Evolutionary conservation across 2,797 vertebrate genomes (phyloP).

Genomic region (Buphagus erythrorhynchus): DNA sequence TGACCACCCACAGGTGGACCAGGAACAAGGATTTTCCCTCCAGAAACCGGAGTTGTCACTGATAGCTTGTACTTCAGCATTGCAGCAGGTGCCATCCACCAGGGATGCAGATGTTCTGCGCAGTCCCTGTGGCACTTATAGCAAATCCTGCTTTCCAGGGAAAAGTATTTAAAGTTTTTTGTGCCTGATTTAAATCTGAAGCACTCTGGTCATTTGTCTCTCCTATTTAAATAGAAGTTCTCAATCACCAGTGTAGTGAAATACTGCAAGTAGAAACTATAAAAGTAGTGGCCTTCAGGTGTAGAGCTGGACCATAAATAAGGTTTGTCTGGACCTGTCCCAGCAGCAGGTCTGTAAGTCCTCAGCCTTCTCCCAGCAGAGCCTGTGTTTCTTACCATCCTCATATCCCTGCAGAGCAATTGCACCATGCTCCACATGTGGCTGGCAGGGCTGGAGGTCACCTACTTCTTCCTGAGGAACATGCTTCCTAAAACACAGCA

Average conservation of each 20-base stretch:
- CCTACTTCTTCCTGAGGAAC: neutral
- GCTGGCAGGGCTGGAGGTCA: neutral
- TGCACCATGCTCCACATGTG: accelerated
- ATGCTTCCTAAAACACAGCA: accelerated
- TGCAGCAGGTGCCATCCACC: neutral
- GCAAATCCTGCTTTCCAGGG: neutral
- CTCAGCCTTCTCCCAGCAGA: neutral
- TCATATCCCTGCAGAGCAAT: neutral
- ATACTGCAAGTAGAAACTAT: neutral
- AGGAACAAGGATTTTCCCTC: neutral
- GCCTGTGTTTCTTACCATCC: neutral
- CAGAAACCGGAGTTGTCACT: neutral
- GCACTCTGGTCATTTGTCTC: neutral
- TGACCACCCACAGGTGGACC: neutral
- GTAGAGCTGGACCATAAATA: neutral
- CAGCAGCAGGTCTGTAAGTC: neutral
- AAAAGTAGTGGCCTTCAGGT: neutral
- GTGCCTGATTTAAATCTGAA: neutral
- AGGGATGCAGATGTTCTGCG: neutral
- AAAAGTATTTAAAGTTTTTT: neutral
- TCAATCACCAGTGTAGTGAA: neutral
- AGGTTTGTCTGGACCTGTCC: neutral
- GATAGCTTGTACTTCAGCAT: neutral
- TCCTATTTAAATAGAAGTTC: neutral
- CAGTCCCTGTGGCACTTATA: neutral